A percentile compares a stretch with the other conserved stretches of the same genome.
phyloP scores from a whole-genome alignment of 2,797 vertebrate genomes.

The Cirrhinus mrigala region DNA sequence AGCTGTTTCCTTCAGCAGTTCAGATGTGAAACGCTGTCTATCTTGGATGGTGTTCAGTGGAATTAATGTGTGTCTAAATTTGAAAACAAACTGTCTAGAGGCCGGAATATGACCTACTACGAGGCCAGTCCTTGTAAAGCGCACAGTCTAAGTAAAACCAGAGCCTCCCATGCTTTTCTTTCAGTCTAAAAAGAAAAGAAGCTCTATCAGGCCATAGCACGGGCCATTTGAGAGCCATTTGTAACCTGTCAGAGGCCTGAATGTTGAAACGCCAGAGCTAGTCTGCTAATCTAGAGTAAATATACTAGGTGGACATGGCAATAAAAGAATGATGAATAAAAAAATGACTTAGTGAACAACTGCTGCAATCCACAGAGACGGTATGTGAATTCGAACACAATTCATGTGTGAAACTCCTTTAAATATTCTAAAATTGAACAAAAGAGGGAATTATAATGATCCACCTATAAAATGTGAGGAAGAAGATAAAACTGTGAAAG shows the following conservation, averaged over 20 bases:
- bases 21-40: constrained; percentile 26
- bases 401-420: constrained; percentile 20
- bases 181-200: constrained; percentile 41
- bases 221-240: constrained; percentile 51
- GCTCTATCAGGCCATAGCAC: constrained; percentile 20
- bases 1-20: constrained; percentile 37
- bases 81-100: constrained; percentile 56
- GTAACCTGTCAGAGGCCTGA: constrained; percentile 49
- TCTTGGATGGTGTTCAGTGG: constrained; percentile 39
- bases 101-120: constrained; percentile 46
- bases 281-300: constrained; percentile 48
- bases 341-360: constrained; percentile 39
- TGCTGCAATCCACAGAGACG: background rate
- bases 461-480: background rate
- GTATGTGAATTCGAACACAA: constrained; percentile 11
- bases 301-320: constrained; percentile 29
- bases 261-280: constrained; percentile 1
- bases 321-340: constrained; percentile 38
- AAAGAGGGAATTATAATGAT: background rate
- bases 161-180: constrained; percentile 23
- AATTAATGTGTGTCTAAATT: constrained; percentile 40
- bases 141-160: constrained; percentile 47
- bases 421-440: constrained; percentile 17
- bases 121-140: constrained; percentile 40
- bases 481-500: background rate